A percentile compares a stretch with the other conserved stretches of the same genome.
Conservation (phyloP, 2,888 invertebrate species). For the Epistrophella euchroma region DNA sequence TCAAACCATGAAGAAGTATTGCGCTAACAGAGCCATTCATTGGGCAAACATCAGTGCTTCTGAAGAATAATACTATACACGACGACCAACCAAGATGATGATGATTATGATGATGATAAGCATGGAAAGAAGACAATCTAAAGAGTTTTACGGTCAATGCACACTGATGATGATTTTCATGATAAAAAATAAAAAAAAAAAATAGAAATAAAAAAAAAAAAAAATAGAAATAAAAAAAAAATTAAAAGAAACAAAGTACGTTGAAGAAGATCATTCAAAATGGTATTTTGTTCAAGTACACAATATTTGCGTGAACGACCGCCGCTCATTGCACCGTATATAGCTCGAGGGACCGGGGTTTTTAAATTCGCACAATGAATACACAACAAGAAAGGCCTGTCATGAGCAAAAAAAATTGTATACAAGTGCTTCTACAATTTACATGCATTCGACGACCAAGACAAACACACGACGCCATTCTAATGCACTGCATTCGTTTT, state of each 20-base stretch:
- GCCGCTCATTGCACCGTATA: conserved; percentile 24
- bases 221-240: neutral
- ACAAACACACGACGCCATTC: conserved; percentile 27
- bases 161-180: conserved; percentile 57
- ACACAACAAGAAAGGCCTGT: conserved; percentile 67
- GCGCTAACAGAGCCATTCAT: conserved; percentile 61
- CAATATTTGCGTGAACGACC: conserved; percentile 71
- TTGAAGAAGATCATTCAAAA: conserved; percentile 62
- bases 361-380: conserved; percentile 68
- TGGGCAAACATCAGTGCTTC: conserved; percentile 47
- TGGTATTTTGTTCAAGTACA: conserved; percentile 70
- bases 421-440: conserved; percentile 42
- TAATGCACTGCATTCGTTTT: conserved; percentile 49
- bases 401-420: conserved; percentile 16
- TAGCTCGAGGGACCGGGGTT: conserved; percentile 48
- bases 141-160: conserved; percentile 73
- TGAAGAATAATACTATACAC: conserved; percentile 19
- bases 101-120: neutral
- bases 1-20: conserved; percentile 63
- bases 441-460: conserved; percentile 8
- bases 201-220: neutral
- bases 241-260: conserved; percentile 13
- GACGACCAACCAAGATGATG: neutral
- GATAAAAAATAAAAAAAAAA: conserved; percentile 19
- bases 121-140: conserved; percentile 40